Base-by-base conservation (phyloP, 2,888 invertebrate species). In the Alentia gelatinosa region DNA sequence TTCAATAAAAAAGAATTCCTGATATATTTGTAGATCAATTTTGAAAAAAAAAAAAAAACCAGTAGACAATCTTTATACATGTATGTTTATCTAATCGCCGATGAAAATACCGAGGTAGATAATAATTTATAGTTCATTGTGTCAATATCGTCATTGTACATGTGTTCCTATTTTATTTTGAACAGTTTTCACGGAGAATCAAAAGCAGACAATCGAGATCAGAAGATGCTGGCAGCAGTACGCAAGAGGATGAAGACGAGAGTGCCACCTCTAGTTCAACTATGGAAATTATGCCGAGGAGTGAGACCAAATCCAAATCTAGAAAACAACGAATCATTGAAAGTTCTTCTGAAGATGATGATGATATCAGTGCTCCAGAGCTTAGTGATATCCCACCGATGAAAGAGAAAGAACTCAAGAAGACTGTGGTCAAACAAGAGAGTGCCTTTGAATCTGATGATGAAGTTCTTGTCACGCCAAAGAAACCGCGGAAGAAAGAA, bases 151-250 rank as follows among this genome's bases (percentile, higher is more conserved):
- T 50, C 15, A 50, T 50, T 50, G 23, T 50, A 23, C 23, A 50
- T 50, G 56, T 23, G 23, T 50, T 19, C 23, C 23, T 75, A 19
- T 75, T 75, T 56, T 56, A n/a, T 56, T 12, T 56, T n/a, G 23
- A 56, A 19, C 56, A 56, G 56, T 56, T 23, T 23, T 47, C 50
- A 23, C 63, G 47, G 91, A 91, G 50, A 91, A 93, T 12, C 88
- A 26, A 79, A 93, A 92, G n/a, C 42, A 89, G 88, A 42, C 90
- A 83, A 89, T 92, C 91, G n/a, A 91, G 92, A 7, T 93, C 93
- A 91, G 94, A 94, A 91, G 94, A 94, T 37, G 92, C 93, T 26
- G 94, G 94, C 37, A 93, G 93, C 89, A 94, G 94, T 91, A 92
- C 92, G 35, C 84, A 93, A 35, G 93, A 93, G 56, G 92, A 94